A percentile compares a stretch with the other conserved stretches of the same genome.
These are phyloP conservation scores for Mustela lutreola DNA, from an alignment of 2,113 vertebrate species.

Conservation along the genomic window DNA sequence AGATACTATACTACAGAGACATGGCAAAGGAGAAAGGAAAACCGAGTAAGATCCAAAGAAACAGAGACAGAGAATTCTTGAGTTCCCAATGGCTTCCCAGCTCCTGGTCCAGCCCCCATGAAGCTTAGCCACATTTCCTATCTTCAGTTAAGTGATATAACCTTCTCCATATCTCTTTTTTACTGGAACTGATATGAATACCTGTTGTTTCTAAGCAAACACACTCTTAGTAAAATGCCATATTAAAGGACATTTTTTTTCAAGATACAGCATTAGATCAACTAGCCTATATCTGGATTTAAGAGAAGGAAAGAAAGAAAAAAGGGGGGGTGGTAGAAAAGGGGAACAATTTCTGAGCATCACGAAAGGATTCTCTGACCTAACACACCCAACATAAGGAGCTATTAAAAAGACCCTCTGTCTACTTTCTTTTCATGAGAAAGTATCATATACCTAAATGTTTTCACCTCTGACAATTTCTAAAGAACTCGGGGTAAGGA, in stretches of 20 bases:
- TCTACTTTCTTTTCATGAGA: constrained; percentile 52
- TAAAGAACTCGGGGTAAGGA: background rate
- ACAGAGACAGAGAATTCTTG: background rate
- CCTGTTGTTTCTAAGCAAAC: constrained; percentile 38
- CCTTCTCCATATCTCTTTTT: background rate
- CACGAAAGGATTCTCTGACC: background rate
- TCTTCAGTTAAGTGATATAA: background rate
- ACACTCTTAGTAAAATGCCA: background rate
- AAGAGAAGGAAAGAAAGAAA: background rate
- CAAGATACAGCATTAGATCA: background rate
- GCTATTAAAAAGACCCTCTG: background rate
- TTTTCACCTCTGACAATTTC: background rate
- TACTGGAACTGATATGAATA: background rate
- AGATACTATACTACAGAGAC: background rate
- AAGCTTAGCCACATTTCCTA: background rate
- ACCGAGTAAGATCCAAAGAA: background rate
- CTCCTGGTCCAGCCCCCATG: background rate
- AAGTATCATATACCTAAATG: background rate
- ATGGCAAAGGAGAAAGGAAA: background rate
- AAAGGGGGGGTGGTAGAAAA: background rate
- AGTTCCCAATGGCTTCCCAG: background rate
- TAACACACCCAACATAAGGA: background rate
- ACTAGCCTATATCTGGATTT: constrained; percentile 16
- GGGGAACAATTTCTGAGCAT: background rate
- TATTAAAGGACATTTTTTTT: constrained; percentile 41